Percentiles rank a stretch among this genome's conserved stretches.
Conservation (phyloP, 2,888 invertebrate genomes). For the Caenorhabditis sp. region DNA sequence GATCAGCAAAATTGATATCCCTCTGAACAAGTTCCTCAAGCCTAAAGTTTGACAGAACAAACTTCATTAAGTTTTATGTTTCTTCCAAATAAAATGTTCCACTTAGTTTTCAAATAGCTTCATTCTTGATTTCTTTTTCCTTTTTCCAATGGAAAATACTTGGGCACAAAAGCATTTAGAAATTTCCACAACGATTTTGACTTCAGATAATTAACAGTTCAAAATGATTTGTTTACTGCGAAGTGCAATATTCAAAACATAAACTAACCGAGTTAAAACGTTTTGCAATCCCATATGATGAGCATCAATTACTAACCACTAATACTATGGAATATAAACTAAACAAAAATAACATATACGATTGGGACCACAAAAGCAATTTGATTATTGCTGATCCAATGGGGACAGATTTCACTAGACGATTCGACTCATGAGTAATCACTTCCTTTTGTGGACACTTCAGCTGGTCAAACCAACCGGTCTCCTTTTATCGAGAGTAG, state of each 20-base stretch:
- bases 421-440: not conserved
- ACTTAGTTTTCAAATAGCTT: too few species aligned
- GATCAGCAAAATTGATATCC: too few species aligned
- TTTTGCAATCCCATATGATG: not conserved
- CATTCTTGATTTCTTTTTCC: too few species aligned
- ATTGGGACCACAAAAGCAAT: not conserved
- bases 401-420: not conserved
- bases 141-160: too few species aligned
- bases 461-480: slow-evolving; percentile 55
- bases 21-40: too few species aligned
- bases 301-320: slow-evolving; percentile 6
- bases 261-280: slow-evolving; percentile 1
- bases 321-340: slow-evolving; percentile 11
- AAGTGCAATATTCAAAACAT: not conserved
- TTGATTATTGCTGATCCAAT: too few species aligned
- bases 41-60: too few species aligned
- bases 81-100: too few species aligned
- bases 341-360: not conserved
- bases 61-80: too few species aligned
- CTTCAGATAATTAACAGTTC: too few species aligned
- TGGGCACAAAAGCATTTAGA: too few species aligned
- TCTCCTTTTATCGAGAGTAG: slow-evolving; percentile 40
- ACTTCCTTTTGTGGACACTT: slow-evolving; percentile 32
- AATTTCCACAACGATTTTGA: too few species aligned
- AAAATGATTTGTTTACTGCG: not conserved